Evolutionary conservation across 2,113 vertebrate species (phyloP).

Genomic region (Toxostoma redivivum): DNA sequence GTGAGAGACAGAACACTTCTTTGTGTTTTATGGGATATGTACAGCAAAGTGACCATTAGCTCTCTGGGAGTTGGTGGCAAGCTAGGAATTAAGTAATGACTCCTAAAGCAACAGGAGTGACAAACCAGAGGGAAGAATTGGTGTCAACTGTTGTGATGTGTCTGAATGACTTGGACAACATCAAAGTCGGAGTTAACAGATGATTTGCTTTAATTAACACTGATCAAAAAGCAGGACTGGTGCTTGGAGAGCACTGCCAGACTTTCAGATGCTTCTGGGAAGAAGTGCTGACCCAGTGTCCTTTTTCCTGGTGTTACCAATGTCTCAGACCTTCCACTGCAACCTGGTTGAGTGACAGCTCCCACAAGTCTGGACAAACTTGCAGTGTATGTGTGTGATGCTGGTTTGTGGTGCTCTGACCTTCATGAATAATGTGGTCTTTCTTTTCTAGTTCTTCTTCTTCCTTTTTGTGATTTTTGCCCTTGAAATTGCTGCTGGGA

Average conservation of each 20-base stretch:
- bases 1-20: not conserved
- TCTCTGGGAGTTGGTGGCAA: not conserved
- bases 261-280: rapidly evolving
- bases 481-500: conserved; percentile 90
- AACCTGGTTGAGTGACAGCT: not conserved
- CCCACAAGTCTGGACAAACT: not conserved
- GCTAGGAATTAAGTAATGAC: not conserved
- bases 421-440: not conserved
- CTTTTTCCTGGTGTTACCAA: not conserved
- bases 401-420: not conserved
- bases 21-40: not conserved
- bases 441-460: conserved; percentile 85
- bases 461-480: conserved; percentile 95
- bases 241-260: not conserved
- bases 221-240: conserved; percentile 7
- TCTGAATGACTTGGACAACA: not conserved
- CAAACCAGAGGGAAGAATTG: not conserved
- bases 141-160: not conserved
- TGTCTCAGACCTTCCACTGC: not conserved
- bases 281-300: not conserved
- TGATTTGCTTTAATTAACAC: not conserved
- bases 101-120: not conserved
- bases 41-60: not conserved
- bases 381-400: not conserved
- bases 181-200: not conserved